Evolutionary conservation across 2,888 invertebrate genomes (phyloP).

Genomic region (Apamea crenata): DNA sequence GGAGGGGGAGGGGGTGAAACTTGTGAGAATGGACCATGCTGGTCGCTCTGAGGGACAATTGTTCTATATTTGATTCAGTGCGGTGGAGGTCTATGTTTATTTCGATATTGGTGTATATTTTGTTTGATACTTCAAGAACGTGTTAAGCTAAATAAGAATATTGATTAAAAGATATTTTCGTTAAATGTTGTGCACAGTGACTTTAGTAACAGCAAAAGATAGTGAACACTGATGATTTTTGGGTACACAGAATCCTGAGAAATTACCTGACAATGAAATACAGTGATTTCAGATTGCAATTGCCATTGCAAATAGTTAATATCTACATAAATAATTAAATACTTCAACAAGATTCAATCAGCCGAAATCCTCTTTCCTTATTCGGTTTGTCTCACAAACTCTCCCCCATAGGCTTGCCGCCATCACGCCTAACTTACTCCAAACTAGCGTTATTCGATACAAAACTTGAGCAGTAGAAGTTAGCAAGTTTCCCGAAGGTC

Average conservation of each 20-base stretch:
- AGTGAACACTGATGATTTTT: neutral
- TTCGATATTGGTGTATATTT: neutral
- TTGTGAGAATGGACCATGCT: constrained; percentile 28
- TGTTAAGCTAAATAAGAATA: neutral
- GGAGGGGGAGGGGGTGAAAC: neutral
- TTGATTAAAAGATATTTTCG: neutral
- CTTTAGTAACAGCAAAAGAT: neutral
- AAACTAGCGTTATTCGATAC: constrained; percentile 56
- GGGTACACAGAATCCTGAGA: neutral
- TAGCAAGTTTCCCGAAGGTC: constrained; percentile 52
- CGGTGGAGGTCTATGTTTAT: neutral
- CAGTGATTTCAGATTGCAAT: neutral
- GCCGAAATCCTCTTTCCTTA: neutral
- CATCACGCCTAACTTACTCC: constrained; percentile 29
- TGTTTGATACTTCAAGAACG: neutral
- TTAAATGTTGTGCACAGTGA: neutral
- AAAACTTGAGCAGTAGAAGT: constrained; percentile 52
- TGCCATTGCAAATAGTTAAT: neutral
- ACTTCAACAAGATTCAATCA: neutral
- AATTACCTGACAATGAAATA: neutral
- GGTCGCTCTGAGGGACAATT: constrained; percentile 31
- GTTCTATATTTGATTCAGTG: constrained; percentile 35
- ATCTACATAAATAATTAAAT: neutral
- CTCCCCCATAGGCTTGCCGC: constrained; percentile 9
- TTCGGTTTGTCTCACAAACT: constrained; percentile 1